Conservation (phyloP, 2,797 vertebrate species). For the Acanthurus leucopareius region DNA sequence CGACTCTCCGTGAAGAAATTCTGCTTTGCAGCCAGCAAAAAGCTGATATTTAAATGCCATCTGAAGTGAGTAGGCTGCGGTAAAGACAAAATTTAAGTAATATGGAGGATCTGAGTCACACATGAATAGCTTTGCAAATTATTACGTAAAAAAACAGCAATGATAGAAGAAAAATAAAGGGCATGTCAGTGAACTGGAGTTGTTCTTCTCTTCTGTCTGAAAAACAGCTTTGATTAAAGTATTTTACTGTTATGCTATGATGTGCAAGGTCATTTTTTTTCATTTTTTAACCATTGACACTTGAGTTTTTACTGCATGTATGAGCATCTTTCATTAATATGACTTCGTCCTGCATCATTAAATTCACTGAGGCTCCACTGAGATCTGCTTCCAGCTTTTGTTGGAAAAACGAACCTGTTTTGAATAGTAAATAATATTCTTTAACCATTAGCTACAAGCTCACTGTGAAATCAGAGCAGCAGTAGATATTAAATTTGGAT, state of each 20-base stretch:
- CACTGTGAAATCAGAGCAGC: constrained; percentile 18
- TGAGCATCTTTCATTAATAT: constrained; percentile 1
- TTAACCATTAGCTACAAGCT: constrained; percentile 17
- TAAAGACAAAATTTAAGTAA: constrained; percentile 9
- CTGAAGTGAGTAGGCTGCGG: not conserved
- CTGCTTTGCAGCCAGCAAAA: constrained; percentile 18
- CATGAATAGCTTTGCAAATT: constrained; percentile 6
- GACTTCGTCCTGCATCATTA: not conserved
- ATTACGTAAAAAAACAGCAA: not conserved
- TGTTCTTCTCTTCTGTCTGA: too few relatives aligned
- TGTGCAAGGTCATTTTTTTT: not conserved
- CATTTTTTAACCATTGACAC: not conserved
- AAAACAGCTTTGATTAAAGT: too few relatives aligned
- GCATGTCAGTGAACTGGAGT: not conserved
- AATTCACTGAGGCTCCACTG: not conserved
- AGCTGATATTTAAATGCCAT: constrained; percentile 13
- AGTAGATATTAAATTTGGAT: constrained; percentile 26
- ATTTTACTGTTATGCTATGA: too few relatives aligned
- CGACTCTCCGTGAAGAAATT: not conserved
- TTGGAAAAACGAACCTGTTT: constrained; percentile 18
- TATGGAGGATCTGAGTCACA: constrained; percentile 1
- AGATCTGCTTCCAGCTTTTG: constrained; percentile 12
- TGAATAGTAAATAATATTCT: constrained; percentile 8
- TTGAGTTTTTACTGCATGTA: not conserved
- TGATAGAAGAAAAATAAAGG: not conserved